phyloP scores from a whole-genome alignment of 2,888 invertebrate species.

The Trachelus iudaicus region DNA sequence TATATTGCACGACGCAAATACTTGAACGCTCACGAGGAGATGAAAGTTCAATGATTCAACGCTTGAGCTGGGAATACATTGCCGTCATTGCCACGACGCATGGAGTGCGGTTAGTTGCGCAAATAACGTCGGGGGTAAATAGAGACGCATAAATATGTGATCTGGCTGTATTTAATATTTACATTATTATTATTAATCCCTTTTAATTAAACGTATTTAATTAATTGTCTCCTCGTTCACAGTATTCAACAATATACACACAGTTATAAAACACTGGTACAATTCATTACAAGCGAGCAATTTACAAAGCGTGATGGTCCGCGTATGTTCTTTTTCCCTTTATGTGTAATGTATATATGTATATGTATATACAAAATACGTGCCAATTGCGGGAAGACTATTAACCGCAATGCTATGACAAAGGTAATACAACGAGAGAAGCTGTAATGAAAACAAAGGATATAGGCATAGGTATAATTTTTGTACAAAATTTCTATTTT shows the following conservation, averaged over 20 bases:
- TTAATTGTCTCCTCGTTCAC: constrained; percentile 14
- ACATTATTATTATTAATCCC: constrained; percentile 25
- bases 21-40: not conserved
- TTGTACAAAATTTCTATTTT: not conserved
- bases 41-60: not conserved
- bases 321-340: not conserved
- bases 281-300: constrained; percentile 35
- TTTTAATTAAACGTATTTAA: constrained; percentile 20
- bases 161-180: constrained; percentile 23
- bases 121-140: not conserved
- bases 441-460: not conserved
- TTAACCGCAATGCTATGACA: not conserved
- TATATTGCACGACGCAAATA: not conserved
- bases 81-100: not conserved
- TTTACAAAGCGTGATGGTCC: constrained; percentile 39
- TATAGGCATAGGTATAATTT: not conserved
- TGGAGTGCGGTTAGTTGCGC: not conserved
- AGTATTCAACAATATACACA: constrained; percentile 16
- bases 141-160: not conserved
- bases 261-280: constrained; percentile 35
- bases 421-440: not conserved
- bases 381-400: not conserved
- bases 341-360: not conserved
- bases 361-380: not conserved
- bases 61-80: not conserved